Evolutionary conservation across 2,888 invertebrate species (phyloP).

Genomic region (Zhengitettix transpicula): DNA sequence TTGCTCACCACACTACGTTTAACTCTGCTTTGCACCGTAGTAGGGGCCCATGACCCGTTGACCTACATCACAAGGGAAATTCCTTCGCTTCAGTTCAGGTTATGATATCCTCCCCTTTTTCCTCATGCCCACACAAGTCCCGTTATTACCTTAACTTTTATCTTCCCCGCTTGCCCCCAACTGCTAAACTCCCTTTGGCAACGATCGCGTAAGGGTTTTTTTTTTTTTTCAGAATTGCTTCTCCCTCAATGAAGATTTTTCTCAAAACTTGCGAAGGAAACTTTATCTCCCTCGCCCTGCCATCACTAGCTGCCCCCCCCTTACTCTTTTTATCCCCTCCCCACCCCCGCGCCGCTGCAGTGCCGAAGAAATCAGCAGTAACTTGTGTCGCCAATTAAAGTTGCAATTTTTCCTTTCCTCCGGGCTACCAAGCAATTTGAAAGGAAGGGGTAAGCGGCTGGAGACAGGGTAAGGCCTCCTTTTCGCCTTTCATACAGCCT

Average conservation of each 20-base stretch:
- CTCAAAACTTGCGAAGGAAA: constrained; percentile 10
- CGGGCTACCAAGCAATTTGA: constrained; percentile 10
- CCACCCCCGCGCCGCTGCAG: background rate
- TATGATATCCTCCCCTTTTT: no score
- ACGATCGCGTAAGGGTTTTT: constrained; percentile 3
- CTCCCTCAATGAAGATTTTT: constrained; percentile 12
- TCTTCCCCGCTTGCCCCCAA: constrained; percentile 6
- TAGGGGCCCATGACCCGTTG: no score
- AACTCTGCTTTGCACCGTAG: no score
- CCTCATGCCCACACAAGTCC: no score
- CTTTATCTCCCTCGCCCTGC: constrained; percentile 1
- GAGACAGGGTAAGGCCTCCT: background rate
- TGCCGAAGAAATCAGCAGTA: constrained; percentile 13
- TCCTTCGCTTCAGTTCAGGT: no score
- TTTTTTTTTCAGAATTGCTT: constrained; percentile 12
- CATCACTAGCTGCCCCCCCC: background rate
- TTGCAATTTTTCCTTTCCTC: constrained; percentile 11
- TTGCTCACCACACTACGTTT: no score
- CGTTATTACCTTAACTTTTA: constrained; percentile 13
- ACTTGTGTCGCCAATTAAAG: constrained; percentile 14
- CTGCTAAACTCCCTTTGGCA: constrained; percentile 12
- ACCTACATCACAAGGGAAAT: no score
- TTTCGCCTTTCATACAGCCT: no score
- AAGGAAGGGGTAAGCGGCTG: background rate
- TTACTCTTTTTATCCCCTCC: background rate